Percentiles rank a stretch among this genome's conserved stretches.
phyloP scores from a whole-genome alignment of 35 echinoderm and acorn worm genomes.

The Ophioderma brevispina region DNA sequence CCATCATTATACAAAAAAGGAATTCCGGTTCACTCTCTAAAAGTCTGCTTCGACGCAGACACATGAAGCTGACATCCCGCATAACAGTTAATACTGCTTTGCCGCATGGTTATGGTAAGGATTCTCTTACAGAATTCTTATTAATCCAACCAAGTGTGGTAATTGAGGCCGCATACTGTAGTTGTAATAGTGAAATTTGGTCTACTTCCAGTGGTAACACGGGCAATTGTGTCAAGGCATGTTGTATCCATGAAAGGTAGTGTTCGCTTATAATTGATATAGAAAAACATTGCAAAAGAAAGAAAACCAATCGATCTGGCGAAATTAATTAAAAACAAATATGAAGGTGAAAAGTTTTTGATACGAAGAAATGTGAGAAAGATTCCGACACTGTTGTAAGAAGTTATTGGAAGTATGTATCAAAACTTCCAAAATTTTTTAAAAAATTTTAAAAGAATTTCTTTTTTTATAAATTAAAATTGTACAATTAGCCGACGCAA shows the following conservation, averaged over 20 bases:
- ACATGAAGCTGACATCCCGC: slow-evolving; percentile 17
- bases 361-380: no score
- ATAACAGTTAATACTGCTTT: background rate
- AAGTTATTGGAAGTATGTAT: no score
- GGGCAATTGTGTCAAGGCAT: slow-evolving; percentile 31
- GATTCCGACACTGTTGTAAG: no score
- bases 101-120: slow-evolving; percentile 16
- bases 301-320: slow-evolving; percentile 72
- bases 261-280: slow-evolving; percentile 32
- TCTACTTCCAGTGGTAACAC: slow-evolving; percentile 38
- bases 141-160: slow-evolving; percentile 48
- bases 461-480: no score
- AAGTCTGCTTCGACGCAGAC: slow-evolving; percentile 1
- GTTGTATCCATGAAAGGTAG: slow-evolving; percentile 39
- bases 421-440: no score
- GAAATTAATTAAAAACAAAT: background rate
- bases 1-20: no score
- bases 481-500: no score
- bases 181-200: slow-evolving; percentile 48
- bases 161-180: slow-evolving; percentile 38
- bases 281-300: slow-evolving; percentile 74
- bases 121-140: slow-evolving; percentile 44
- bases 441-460: no score
- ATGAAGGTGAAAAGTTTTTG: no score
- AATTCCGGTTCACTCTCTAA: background rate